Conservation (phyloP, 2,888 invertebrate species). For the Podabrus alpinus region DNA sequence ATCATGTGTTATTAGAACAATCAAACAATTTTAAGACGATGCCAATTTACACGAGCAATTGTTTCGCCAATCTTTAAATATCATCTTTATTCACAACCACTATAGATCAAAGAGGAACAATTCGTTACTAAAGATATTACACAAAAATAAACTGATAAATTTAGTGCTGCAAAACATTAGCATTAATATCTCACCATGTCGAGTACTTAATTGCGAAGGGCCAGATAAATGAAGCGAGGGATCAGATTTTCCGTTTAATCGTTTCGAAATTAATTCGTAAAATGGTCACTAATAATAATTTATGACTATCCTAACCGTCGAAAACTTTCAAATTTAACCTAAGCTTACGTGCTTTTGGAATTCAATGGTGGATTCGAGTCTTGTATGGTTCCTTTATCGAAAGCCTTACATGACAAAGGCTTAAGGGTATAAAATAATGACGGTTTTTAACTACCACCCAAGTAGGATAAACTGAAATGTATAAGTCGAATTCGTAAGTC, state of each 20-base stretch:
- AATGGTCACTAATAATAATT: neutral
- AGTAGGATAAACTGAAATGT: slow-evolving; percentile 10
- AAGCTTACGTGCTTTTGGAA: neutral
- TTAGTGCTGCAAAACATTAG: neutral
- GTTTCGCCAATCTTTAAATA: neutral
- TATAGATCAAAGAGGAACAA: neutral
- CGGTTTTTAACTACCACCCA: slow-evolving; percentile 23
- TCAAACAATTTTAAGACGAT: neutral
- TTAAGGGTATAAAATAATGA: slow-evolving; percentile 26
- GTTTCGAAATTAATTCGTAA: neutral
- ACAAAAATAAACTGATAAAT: neutral
- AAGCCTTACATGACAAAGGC: slow-evolving; percentile 1
- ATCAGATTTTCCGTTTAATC: no score
- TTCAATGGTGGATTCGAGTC: neutral
- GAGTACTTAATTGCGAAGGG: neutral
- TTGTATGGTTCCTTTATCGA: neutral
- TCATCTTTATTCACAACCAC: neutral
- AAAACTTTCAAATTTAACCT: neutral
- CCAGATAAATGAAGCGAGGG: neutral
- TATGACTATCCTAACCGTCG: neutral
- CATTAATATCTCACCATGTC: no score
- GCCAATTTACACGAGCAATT: neutral
- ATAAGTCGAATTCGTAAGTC: slow-evolving; percentile 13
- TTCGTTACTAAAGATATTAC: neutral
- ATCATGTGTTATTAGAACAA: neutral